These are phyloP conservation scores for Aspidapion aeneum DNA, from an alignment of 2,888 invertebrate genomes.

Conservation along the genomic window DNA sequence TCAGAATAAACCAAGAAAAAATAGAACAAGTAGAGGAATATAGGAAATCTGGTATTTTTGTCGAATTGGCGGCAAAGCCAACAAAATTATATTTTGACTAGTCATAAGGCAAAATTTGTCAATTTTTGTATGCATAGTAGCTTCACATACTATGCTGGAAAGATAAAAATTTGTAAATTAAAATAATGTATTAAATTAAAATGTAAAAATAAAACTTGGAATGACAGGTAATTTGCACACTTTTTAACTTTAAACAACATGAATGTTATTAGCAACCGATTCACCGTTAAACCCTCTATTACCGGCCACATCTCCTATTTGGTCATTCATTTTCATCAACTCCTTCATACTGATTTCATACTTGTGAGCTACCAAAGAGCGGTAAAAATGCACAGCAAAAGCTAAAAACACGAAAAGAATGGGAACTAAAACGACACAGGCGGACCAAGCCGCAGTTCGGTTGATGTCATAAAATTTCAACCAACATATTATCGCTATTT, in stretches of 20 bases:
- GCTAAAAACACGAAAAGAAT: conserved; percentile 88
- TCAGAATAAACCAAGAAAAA: too few species aligned
- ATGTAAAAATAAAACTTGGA: too few species aligned
- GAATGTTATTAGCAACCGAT: conserved; percentile 44
- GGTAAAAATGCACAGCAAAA: conserved; percentile 95
- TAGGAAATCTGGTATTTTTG: too few species aligned
- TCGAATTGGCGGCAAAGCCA: too few species aligned
- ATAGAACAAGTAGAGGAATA: too few species aligned
- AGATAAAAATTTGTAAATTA: too few species aligned
- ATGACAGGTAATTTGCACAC: too few species aligned
- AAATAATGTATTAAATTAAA: too few species aligned
- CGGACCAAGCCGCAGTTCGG: conserved; percentile 79
- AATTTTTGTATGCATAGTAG: too few species aligned
- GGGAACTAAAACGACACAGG: conserved; percentile 88
- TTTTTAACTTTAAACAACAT: conserved; percentile 51
- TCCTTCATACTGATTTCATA: conserved; percentile 86
- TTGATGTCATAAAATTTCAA: conserved; percentile 91
- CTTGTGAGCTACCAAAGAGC: conserved; percentile 91
- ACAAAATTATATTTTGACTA: too few species aligned
- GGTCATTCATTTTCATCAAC: conserved; percentile 78
- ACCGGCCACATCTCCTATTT: conserved; percentile 58
- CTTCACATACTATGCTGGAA: too few species aligned
- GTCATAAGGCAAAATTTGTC: too few species aligned
- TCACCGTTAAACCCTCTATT: conserved; percentile 57
- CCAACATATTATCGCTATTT: conserved; percentile 96